Base-by-base conservation (phyloP, 2,888 invertebrate genomes). In the Drosophila pegasa region DNA sequence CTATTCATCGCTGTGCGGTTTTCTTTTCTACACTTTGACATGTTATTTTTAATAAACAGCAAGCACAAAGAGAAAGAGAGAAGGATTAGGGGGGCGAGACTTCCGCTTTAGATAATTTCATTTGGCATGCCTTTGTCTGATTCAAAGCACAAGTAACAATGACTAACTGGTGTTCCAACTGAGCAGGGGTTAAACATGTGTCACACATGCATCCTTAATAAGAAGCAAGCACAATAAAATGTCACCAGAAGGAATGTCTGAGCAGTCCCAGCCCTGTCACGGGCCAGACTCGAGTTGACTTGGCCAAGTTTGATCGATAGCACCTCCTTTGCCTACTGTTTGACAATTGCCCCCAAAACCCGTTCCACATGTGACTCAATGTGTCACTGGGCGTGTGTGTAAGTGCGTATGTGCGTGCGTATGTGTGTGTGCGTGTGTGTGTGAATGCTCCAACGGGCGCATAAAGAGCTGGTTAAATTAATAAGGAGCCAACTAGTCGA, bases 31-130 rank as follows among this genome's bases (percentile, higher is more conserved):
- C 63, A 69, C 61, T 86, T 75, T 83, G 87, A 80, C 83, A 83
- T 83, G 83, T 83, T 86, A 83, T 83, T 83, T 86, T 83, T 83
- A 83, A 86, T 83, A 83, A 86, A 83, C 83, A 70, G 43, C 71
- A 20, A n/a, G n/a, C 22, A 43, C 10, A 31, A 2, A 27, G 16
- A 59, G 2, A 16, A 1, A 4, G 7, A 3, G 10, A 25, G 12
- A 76, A n/a, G n/a, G n/a, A n/a, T n/a, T n/a, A n/a, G n/a, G n/a
- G n/a, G n/a, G n/a, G n/a, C n/a, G 54, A 69, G 72, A 75, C 61
- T 78, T 73, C 62, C 86, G 68, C 66, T 70, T 73, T 60, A 74
- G 67, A 77, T 68, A 71, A 71, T 75, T 70, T 73, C 63, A 71
- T 70, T 75, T 77, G 55, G 50, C 71, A 62, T 75, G 61, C 57